Evolutionary conservation across 2,797 vertebrate genomes (phyloP), one percentile per base, ranked within the genome.

Genomic region (Pantherophis alleghaniensis): DNA sequence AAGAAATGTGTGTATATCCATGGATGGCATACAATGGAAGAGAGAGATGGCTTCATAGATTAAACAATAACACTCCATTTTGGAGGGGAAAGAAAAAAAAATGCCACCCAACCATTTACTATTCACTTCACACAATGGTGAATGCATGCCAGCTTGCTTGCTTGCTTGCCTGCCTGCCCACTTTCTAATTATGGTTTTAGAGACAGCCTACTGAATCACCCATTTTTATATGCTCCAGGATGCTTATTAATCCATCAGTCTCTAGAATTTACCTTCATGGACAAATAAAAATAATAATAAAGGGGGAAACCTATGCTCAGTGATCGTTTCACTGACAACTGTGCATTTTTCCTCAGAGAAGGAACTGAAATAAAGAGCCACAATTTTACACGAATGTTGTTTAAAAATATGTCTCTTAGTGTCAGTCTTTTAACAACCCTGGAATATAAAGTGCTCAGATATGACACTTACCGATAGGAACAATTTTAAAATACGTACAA

Each of bases 111-210:
- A 86, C 89, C 95, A 95, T 96, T 96, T 96, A 96, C 89, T 57
- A 57, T 96, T 97, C 95, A 91, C 92, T 96, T 94, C 94, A 94
- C 51, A 94, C 94, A 94, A 96, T 92, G 95, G 94, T 94, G 96
- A 96, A 95, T 97, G 42, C 96, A 94, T 96, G 95, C 94, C 95
- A 96, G 95, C 95, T 96, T 96, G 95, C 95, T 95, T 26, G 16
- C 94, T 94, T 96, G 95, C 95, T 96, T 96, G 96, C 96, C 95
- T 26, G 96, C 96, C 95, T 26, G 11, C 69, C 56, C 32, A 42
- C 91, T 95, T 88, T 96, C 96, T 96, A 96, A 97, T 97, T 96
- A 95, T 89, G 93, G 92, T 92, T 88, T 96, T 92, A 94, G 92
- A 96, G 95, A 95, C 92, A 91, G 69, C 92, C 55, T 94, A 94